Evolutionary conservation across 1,140 invertebrate species (phyloP), one percentile per base, ranked within the genome.

Genomic region (Dreissena rostriformis): DNA sequence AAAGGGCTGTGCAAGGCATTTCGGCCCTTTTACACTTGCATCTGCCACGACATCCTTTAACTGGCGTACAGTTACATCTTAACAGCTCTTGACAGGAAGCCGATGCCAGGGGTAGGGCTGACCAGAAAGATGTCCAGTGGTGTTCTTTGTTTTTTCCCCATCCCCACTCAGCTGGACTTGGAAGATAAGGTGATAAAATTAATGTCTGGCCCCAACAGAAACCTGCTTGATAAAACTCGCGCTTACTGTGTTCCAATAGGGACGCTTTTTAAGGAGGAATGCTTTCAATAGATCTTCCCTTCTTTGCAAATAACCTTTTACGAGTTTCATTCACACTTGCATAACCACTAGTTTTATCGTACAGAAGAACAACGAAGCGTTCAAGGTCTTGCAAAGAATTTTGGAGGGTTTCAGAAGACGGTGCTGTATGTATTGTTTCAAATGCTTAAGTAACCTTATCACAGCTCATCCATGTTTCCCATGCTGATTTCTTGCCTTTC

Each of bases 401-500:
- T 11, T 26, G n/a, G 57, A n/a, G 28, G 7, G 57, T 8, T 5
- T 53, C 0, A 29, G 57, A 14, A 17, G 12, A 15, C 12, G 24
- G 22, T 49, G 26, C 19, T 26, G 26, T 26, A 12, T 11, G 11
- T 0, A 71, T 26, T 28, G 17, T n/a, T 4, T 15, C 11, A 77
- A 77, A 84, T 68, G 74, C 65, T 29, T 67, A 26, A 28, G 49
- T 68, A 1, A 39, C 51, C 4, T 67, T 66, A 0, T 24, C 8
- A 49, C 29, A 84, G 22, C 53, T 8, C 5, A 67, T 57, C 19
- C 29, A 84, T 11, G 26, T 29, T 6, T 76, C 19, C 66, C 75
- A 71, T 22, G 55, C 61, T 8, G 82, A 65, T 39, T 85, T 85
- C 67, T 73, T 85, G 2, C 67, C 83, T 55, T 80, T 72, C 8